These are phyloP conservation scores for Eupithecia insigniata DNA, from an alignment of 2,888 invertebrate species.

Conservation along the genomic window DNA sequence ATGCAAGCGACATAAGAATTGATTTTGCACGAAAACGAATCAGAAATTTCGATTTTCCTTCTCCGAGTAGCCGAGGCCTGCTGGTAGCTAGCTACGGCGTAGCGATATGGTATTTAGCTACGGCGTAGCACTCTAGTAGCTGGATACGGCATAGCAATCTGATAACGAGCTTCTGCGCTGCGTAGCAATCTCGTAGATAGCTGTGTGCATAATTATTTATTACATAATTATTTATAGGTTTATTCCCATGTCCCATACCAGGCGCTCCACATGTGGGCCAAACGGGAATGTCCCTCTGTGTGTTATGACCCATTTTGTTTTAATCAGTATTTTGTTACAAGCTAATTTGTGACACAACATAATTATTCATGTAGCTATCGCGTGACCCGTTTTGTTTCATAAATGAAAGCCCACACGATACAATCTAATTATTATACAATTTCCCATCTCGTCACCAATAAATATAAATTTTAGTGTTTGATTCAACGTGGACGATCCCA, in stretches of 20 bases:
- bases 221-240: not conserved
- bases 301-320: not conserved
- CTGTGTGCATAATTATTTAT: not conserved
- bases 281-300: not conserved
- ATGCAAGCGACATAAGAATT: too few species aligned
- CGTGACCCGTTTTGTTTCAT: not conserved
- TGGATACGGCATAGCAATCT: too few species aligned
- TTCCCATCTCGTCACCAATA: constrained; percentile 1
- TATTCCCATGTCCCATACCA: not conserved
- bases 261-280: not conserved
- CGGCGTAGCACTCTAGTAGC: too few species aligned
- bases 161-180: too few species aligned
- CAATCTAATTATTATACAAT: constrained; percentile 12
- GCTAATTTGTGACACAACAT: not conserved
- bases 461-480: not conserved
- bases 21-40: too few species aligned
- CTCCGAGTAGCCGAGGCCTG: too few species aligned
- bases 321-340: not conserved
- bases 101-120: too few species aligned
- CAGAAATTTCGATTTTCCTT: too few species aligned
- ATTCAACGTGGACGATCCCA: not conserved
- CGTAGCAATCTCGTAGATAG: not conserved
- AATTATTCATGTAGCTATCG: constrained; percentile 2
- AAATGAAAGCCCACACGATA: not conserved
- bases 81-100: too few species aligned